A percentile compares a stretch with the other conserved stretches of the same genome.
These are phyloP conservation scores for Colletes latitarsis DNA, from an alignment of 1,140 invertebrate genomes.

Conservation along the genomic window DNA sequence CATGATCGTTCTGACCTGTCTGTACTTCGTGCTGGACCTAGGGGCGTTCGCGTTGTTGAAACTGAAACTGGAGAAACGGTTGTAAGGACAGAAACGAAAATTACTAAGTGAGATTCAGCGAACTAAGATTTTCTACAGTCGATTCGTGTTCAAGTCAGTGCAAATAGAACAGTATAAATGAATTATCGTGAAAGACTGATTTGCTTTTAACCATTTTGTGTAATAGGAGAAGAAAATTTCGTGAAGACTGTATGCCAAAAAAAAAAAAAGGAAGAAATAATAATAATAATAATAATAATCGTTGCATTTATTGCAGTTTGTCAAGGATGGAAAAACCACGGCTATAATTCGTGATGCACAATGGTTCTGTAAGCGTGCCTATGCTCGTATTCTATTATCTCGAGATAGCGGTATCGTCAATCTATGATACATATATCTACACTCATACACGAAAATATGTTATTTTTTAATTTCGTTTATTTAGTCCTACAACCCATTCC, in stretches of 20 bases:
- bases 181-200: conserved; percentile 33
- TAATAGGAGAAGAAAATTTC: not conserved
- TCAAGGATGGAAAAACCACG: not conserved
- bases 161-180: conserved; percentile 39
- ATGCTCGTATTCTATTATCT: not conserved
- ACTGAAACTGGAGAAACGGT: conserved; percentile 83
- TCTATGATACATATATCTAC: conserved; percentile 1
- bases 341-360: not conserved
- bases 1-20: conserved; percentile 82
- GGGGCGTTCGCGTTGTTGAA: conserved; percentile 86
- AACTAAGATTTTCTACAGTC: conserved; percentile 4
- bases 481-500: no score
- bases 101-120: not conserved
- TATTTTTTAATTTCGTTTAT: no score
- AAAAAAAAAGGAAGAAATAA: no score
- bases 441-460: no score
- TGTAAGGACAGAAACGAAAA: conserved; percentile 13
- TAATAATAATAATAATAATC: not conserved
- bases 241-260: not conserved
- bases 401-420: conserved; percentile 3
- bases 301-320: conserved; percentile 30
- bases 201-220: not conserved
- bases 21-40: conserved; percentile 85
- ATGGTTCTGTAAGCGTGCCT: no score
- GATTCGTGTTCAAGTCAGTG: conserved; percentile 26